phyloP scores from a whole-genome alignment of 2,797 vertebrate species.

The Phrynocephalus vlangalii region DNA sequence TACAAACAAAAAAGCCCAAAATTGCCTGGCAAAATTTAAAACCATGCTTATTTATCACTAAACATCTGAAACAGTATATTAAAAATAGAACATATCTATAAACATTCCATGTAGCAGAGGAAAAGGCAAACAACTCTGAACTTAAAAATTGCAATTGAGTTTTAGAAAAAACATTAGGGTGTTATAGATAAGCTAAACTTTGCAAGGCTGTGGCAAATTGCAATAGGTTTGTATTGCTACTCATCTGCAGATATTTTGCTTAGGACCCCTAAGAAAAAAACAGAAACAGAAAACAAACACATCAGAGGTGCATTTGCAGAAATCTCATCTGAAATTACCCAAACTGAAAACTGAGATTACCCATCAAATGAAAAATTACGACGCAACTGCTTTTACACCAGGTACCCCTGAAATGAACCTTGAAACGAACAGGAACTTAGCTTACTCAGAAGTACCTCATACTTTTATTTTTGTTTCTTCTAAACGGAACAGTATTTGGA shows the following conservation, averaged over 20 bases:
- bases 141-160: conserved; percentile 28
- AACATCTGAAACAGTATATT: conserved; percentile 68
- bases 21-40: conserved; percentile 66
- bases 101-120: conserved; percentile 22
- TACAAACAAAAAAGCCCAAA: conserved; percentile 79
- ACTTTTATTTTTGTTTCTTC: conserved; percentile 37
- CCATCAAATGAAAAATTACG: conserved; percentile 44
- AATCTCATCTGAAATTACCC: conserved; percentile 62
- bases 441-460: conserved; percentile 37
- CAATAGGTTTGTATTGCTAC: conserved; percentile 36
- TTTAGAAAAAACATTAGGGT: conserved; percentile 49
- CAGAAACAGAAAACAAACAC: conserved; percentile 35
- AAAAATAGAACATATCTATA: conserved; percentile 55
- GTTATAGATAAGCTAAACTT: conserved; percentile 8
- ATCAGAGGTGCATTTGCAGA: conserved; percentile 48
- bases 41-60: conserved; percentile 60
- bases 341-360: conserved; percentile 61
- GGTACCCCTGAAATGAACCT: conserved; percentile 52
- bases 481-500: neutral
- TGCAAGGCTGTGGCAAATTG: conserved; percentile 59
- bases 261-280: conserved; percentile 34
- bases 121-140: conserved; percentile 48
- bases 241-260: conserved; percentile 52
- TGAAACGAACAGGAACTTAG: conserved; percentile 50
- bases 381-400: conserved; percentile 48